phyloP scores from a whole-genome alignment of 2,888 invertebrate species.

The Blomia tropicalis region DNA sequence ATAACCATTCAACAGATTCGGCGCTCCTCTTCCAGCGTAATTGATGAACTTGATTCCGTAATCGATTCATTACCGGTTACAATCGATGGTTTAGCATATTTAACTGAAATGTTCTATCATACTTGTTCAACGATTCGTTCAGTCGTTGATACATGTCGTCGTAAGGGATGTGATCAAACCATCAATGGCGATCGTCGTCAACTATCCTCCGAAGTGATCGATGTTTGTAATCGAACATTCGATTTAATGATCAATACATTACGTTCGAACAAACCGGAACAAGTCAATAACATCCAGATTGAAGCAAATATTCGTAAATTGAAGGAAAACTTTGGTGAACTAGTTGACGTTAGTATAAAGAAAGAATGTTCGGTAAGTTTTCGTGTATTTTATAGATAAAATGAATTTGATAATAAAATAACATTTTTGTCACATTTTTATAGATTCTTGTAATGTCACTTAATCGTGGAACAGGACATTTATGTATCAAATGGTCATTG shows the following conservation, averaged over 20 bases:
- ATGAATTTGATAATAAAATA: not conserved
- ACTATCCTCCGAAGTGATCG: constrained; percentile 1
- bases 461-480: constrained; percentile 3
- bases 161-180: not conserved
- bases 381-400: too few relatives aligned
- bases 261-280: not conserved
- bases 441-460: constrained; percentile 3
- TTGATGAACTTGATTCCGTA: constrained; percentile 22
- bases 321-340: constrained; percentile 24
- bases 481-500: constrained; percentile 25
- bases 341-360: constrained; percentile 21
- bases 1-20: constrained; percentile 25
- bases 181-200: not conserved
- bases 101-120: constrained; percentile 6
- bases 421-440: not conserved
- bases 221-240: constrained; percentile 1
- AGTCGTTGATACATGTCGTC: constrained; percentile 16
- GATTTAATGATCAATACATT: constrained; percentile 15
- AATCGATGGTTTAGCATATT: not conserved
- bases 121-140: not conserved
- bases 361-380: constrained; percentile 24
- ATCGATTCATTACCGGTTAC: constrained; percentile 24
- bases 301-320: constrained; percentile 24
- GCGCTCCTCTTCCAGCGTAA: constrained; percentile 7
- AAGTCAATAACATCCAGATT: constrained; percentile 24